phyloP scores from a whole-genome alignment of 1,140 invertebrate species.

The Drosophila insularis region DNA sequence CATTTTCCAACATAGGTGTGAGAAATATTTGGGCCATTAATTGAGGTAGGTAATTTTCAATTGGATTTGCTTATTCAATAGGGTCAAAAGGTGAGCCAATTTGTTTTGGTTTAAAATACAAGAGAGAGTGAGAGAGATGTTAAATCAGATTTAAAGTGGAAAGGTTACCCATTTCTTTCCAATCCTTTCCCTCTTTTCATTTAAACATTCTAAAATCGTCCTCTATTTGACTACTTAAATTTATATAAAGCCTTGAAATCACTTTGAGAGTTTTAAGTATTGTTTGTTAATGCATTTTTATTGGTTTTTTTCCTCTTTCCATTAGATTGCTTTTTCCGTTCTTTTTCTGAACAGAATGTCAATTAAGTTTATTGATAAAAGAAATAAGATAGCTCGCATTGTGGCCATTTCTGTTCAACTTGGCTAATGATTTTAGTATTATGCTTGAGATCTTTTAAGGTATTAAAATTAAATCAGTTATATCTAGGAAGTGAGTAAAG shows the following conservation, averaged over 20 bases:
- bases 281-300: neutral
- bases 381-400: neutral
- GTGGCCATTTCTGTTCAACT: too few relatives aligned
- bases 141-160: neutral
- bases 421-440: too few relatives aligned
- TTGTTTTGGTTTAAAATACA: neutral
- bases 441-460: too few relatives aligned
- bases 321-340: too few relatives aligned
- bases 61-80: slow-evolving; percentile 37
- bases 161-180: neutral
- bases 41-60: slow-evolving; percentile 68
- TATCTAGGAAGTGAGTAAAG: too few relatives aligned
- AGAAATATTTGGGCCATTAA: slow-evolving; percentile 40
- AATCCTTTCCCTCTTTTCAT: neutral
- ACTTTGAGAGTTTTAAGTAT: too few relatives aligned
- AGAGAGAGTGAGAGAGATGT: neutral
- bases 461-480: too few relatives aligned
- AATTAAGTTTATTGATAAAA: slow-evolving; percentile 5
- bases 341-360: neutral
- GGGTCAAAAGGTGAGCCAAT: slow-evolving; percentile 22
- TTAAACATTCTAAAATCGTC: too few relatives aligned
- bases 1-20: slow-evolving; percentile 12
- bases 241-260: too few relatives aligned
- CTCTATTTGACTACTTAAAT: too few relatives aligned
- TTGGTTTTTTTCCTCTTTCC: neutral